A percentile compares a stretch with the other conserved stretches of the same genome.
Conservation (phyloP, 2,113 vertebrate species). For the Leucopsar rothschildi region DNA sequence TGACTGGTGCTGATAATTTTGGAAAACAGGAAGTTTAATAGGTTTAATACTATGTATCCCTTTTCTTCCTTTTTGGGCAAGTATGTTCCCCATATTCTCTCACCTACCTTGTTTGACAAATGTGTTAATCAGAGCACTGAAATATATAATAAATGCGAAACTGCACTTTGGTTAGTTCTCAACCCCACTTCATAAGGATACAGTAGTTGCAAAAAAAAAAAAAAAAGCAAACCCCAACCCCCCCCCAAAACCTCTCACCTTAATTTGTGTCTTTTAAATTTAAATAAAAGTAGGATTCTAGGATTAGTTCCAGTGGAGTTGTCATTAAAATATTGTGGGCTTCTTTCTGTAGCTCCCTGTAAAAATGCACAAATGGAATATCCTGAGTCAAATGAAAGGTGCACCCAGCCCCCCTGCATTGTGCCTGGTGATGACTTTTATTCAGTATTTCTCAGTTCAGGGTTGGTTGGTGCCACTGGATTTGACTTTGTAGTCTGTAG, state of each 20-base stretch:
- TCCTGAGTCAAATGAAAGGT: not conserved
- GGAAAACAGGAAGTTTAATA: not conserved
- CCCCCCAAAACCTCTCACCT: fast-evolving
- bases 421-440: not conserved
- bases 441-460: not conserved
- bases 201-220: not conserved
- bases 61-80: not conserved
- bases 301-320: not conserved
- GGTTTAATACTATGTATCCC: not conserved
- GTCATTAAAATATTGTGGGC: not conserved
- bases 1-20: not conserved
- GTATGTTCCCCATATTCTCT: not conserved
- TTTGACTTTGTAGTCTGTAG: not conserved
- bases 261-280: not conserved
- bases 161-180: not conserved
- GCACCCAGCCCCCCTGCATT: fast-evolving
- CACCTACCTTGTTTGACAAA: not conserved
- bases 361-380: not conserved
- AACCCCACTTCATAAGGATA: not conserved
- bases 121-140: not conserved
- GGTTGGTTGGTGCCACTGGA: not conserved
- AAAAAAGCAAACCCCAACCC: not conserved
- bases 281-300: not conserved
- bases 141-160: not conserved
- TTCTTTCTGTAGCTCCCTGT: not conserved